Evolutionary conservation across 2,888 invertebrate genomes (phyloP).

Genomic region (Selenia dentaria): DNA sequence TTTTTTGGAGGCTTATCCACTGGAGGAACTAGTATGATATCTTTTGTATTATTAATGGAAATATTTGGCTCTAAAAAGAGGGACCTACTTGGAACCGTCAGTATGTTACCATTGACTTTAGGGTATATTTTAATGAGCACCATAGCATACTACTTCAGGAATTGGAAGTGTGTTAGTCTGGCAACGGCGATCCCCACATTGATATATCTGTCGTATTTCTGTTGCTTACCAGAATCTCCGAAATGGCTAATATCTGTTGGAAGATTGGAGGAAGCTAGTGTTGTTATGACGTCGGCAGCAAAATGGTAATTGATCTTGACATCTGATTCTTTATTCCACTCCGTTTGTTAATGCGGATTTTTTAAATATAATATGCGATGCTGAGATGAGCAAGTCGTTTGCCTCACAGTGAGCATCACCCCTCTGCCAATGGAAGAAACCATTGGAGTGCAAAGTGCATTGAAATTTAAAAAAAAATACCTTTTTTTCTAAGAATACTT

Average conservation of each 20-base stretch:
- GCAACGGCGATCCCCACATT: constrained; percentile 83
- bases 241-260: constrained; percentile 89
- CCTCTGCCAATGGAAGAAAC: too few relatives aligned
- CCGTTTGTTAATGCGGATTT: too few relatives aligned
- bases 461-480: too few relatives aligned
- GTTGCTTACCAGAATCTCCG: constrained; percentile 89
- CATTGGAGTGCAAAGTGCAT: too few relatives aligned
- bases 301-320: too few relatives aligned
- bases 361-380: too few relatives aligned
- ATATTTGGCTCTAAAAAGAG: constrained; percentile 76
- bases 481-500: too few relatives aligned
- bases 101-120: constrained; percentile 85
- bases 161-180: constrained; percentile 86
- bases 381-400: too few relatives aligned
- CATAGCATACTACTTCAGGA: constrained; percentile 84
- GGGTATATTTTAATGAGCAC: constrained; percentile 85
- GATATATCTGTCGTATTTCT: constrained; percentile 85
- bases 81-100: constrained; percentile 72
- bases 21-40: constrained; percentile 90
- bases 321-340: too few relatives aligned
- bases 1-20: constrained; percentile 88
- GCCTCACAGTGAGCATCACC: too few relatives aligned
- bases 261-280: constrained; percentile 83
- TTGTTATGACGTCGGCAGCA: constrained; percentile 85
- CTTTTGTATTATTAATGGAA: constrained; percentile 86